Evolutionary conservation across 92 coral and sea anemone genomes (phyloP), one percentile per base, ranked within the genome.

Genomic region (Epizoanthus stellaris): DNA sequence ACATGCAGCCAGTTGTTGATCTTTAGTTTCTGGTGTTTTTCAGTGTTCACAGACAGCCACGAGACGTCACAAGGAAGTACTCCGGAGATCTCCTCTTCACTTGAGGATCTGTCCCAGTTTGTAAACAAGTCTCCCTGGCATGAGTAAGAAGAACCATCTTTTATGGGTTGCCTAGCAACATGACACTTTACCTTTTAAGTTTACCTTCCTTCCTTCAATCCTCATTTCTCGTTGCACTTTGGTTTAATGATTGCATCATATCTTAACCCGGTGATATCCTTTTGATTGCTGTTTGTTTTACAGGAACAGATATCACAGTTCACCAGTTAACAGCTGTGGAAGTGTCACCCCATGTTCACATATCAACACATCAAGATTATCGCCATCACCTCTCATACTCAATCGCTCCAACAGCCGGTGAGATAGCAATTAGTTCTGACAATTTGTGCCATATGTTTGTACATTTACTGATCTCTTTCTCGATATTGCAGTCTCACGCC

Each of bases 271-370:
- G 54, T 43, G 49, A 49, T 6, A 17, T 68, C 16, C 16, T 2
- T 64, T 68, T 10, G 9, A 39, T 12, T 38, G 15, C 42, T 9
- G 8, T 47, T 66, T 65, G 53, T 40, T 58, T 90, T 71, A 4
- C 71, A 94, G 98, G 47, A 81, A 75, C 42, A 94, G 95, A 3
- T 94, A 91, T 77, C 92, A 94, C 87, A 94, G 95, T 58, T 94
- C 98, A 17, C 98, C 98, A 21, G 70, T 85, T 52, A 88, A 89
- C 69, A 69, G 89, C 66, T 79, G 83, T 63, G 77, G 87, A n/a
- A 83, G 86, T 47, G 82, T 79, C 30, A 94, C 98, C 19, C 95
- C 98, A 21, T 86, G 90, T 25, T 89, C 93, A 63, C 95, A 84
- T 80, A 82, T 80, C 36, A 88, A 81, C 59, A 81, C 85, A 7